Evolutionary conservation across 2,888 invertebrate genomes (phyloP), one percentile per base, ranked within the genome.

Genomic region (Bedellia somnulentella): DNA sequence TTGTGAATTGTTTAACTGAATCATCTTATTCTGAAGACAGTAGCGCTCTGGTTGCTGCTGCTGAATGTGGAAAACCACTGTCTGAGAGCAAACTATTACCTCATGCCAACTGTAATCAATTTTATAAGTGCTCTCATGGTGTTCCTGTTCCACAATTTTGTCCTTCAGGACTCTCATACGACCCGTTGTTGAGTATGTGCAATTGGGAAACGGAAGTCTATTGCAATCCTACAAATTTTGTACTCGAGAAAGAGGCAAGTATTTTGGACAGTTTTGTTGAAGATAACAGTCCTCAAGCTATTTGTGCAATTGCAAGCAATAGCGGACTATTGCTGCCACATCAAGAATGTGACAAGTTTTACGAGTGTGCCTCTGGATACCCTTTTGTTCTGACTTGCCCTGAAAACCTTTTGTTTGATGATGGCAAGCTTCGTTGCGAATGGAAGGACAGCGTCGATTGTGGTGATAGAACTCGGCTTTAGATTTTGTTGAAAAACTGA

Each of bases 91-190:
- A 9, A n/a, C n/a, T 32, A 9, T 23, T 29, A 4, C 25, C 32
- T 14, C 32, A 32, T 29, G 46, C 48, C 31, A 44, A 51, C 32
- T 55, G 55, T 29, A 49, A 51, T 25, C 38, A 54, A 22, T 55
- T 52, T 33, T 56, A 53, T 29, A 45, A 43, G 13, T 57, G 56
- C 8, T 18, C 21, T 6, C 5, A 40, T 2, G 49, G 49, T 3
- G 15, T 9, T 3, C 47, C 49, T 1, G 42, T 46, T 2, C 32
- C 38, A 0, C 1, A 45, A 1, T 23, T 13, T 2, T 57, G 57
- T 27, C 30, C 35, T 54, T 35, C 37, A 46, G 40, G 40, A 61
- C 43, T 47, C 61, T 36, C 57, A 58, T 55, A 57, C 53, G 40
- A 52, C n/a, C n/a, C n/a, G n/a, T n/a, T n/a, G n/a, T n/a, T n/a